Percentiles rank a stretch among this genome's conserved stretches.
phyloP scores from a whole-genome alignment of 2,113 vertebrate species.

The Lepus timidus region DNA sequence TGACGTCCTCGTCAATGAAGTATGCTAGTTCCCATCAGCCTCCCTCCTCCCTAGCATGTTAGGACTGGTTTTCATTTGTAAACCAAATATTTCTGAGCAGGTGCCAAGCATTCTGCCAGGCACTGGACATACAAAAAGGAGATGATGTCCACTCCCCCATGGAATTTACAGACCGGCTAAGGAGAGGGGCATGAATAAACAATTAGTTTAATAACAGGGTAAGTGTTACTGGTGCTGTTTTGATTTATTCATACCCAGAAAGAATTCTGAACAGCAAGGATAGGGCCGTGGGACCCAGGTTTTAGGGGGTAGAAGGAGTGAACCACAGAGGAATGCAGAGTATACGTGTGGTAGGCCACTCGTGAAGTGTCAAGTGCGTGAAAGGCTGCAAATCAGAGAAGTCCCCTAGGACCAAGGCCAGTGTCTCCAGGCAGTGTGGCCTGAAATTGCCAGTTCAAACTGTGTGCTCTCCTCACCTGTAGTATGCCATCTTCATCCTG shows the following conservation, averaged over 20 bases:
- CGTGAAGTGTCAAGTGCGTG: background rate
- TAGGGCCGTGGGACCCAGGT: no score
- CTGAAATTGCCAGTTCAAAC: background rate
- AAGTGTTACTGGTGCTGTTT: background rate
- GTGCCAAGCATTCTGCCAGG: background rate
- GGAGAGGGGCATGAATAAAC: background rate
- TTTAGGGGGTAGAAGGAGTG: background rate
- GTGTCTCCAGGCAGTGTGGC: background rate
- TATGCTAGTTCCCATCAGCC: background rate
- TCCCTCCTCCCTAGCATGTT: background rate
- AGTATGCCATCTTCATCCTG: background rate
- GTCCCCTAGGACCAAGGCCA: background rate
- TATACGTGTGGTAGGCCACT: background rate
- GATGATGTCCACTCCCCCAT: background rate
- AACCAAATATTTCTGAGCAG: constrained; percentile 37
- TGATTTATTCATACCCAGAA: background rate
- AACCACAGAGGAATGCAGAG: background rate
- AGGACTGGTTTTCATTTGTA: constrained; percentile 12
- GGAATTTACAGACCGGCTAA: background rate
- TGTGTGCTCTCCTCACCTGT: background rate
- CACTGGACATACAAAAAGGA: background rate
- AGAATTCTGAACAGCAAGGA: background rate
- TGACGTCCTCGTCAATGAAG: background rate
- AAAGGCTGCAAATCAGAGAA: background rate
- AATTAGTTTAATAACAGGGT: background rate